Percentiles rank a stretch among this genome's conserved stretches.
Conservation (phyloP, 1,140 invertebrate species). For the Nephila pilipes region DNA sequence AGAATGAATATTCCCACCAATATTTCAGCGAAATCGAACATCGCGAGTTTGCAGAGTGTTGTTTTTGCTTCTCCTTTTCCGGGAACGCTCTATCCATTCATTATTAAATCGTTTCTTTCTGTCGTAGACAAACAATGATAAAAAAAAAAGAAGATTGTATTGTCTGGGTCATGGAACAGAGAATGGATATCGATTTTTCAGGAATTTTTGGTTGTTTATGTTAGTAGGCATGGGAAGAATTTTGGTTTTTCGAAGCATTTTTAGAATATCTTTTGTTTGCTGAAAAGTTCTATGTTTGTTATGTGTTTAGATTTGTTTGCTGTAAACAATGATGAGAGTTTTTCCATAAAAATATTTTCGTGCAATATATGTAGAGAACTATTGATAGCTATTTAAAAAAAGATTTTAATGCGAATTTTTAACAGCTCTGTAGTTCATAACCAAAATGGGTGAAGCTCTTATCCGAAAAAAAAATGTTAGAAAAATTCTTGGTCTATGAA, state of each 20-base stretch:
- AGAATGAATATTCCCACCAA: not conserved
- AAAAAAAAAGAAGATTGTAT: not conserved
- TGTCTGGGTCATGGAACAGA: not conserved
- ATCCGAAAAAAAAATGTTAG: too few species aligned
- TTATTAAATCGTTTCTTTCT: not conserved
- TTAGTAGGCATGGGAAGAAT: not conserved
- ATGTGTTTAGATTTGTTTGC: not conserved
- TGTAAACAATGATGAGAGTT: too few species aligned
- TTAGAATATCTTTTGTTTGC: not conserved
- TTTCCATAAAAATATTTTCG: too few species aligned
- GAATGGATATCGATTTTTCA: not conserved
- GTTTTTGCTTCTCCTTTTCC: not conserved
- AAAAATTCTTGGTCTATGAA: too few species aligned
- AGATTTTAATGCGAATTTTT: too few species aligned
- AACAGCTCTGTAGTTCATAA: too few species aligned
- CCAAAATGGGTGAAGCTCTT: too few species aligned
- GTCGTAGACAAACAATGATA: not conserved
- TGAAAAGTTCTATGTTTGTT: not conserved
- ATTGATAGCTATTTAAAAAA: too few species aligned
- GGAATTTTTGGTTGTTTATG: not conserved
- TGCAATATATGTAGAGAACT: too few species aligned
- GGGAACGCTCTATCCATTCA: not conserved
- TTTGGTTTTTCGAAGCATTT: not conserved
- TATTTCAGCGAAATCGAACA: not conserved
- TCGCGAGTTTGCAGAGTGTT: not conserved